A percentile compares a stretch with the other conserved stretches of the same genome.
phyloP scores from a whole-genome alignment of 2,797 vertebrate genomes.

The Lerista edwardsae region DNA sequence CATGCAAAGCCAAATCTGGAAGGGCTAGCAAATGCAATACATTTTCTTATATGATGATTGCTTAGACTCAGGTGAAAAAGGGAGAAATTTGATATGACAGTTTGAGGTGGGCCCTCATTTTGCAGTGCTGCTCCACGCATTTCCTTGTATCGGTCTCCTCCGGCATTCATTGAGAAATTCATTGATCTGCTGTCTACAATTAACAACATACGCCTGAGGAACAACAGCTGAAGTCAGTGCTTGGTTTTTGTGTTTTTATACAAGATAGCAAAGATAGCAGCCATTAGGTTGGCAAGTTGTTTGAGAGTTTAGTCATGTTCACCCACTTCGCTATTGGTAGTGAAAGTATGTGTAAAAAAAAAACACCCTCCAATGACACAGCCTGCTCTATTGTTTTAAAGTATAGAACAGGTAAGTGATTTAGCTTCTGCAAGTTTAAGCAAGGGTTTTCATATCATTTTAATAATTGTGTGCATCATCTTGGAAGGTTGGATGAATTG shows the following conservation, averaged over 20 bases:
- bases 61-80: neutral
- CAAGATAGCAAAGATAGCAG: neutral
- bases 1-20: neutral
- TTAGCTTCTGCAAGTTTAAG: neutral
- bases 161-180: neutral
- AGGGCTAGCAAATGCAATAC: neutral
- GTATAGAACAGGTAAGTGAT: neutral
- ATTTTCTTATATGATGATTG: rapidly evolving
- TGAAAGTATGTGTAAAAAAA: neutral
- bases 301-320: slow-evolving; percentile 12
- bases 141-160: slow-evolving; percentile 6
- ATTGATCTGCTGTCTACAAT: rapidly evolving
- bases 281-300: slow-evolving; percentile 10
- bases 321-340: neutral
- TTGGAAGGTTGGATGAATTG: neutral
- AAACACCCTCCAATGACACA: neutral
- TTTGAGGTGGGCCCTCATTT: rapidly evolving
- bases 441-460: neutral
- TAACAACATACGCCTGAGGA: neutral
- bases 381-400: neutral
- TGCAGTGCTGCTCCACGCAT: neutral
- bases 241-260: slow-evolving; percentile 5
- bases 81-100: neutral
- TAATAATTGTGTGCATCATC: neutral
- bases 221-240: slow-evolving; percentile 16